phyloP scores from a whole-genome alignment of 2,888 invertebrate genomes.

The Athrips mouffetella region DNA sequence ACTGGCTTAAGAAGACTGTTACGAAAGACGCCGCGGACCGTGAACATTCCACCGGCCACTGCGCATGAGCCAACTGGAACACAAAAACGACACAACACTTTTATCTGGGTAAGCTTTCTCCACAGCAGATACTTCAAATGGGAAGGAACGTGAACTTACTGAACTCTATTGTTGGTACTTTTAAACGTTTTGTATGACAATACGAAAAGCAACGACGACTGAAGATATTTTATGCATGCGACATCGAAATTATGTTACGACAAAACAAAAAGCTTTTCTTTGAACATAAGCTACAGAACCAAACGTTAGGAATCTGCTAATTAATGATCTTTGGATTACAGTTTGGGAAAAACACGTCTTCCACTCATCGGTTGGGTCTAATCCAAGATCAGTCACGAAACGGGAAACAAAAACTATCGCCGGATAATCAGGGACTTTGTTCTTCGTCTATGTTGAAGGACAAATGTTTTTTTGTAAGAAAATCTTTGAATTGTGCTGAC shows the following conservation, averaged over 20 bases:
- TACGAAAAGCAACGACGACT: too few species aligned
- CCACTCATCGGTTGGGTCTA: not conserved
- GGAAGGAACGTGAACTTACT: not conserved
- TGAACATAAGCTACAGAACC: conserved; percentile 5
- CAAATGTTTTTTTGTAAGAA: conserved; percentile 13
- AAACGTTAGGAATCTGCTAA: conserved; percentile 10
- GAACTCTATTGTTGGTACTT: not conserved
- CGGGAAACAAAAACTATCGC: conserved; percentile 7
- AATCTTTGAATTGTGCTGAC: not conserved
- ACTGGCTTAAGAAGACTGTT: conserved; percentile 67
- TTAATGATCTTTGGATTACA: not conserved
- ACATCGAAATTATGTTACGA: too few species aligned
- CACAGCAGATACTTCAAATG: conserved; percentile 42
- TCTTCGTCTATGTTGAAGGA: conserved; percentile 10
- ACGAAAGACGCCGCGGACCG: conserved; percentile 72
- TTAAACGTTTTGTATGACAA: too few species aligned
- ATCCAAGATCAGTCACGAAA: conserved; percentile 12
- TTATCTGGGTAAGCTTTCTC: conserved; percentile 44
- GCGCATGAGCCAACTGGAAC: conserved; percentile 59
- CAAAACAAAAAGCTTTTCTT: too few species aligned
- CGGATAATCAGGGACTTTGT: conserved; percentile 9
- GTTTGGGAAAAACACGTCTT: not conserved
- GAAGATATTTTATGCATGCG: too few species aligned
- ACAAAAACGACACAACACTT: conserved; percentile 61
- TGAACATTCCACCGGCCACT: conserved; percentile 70